Percentiles rank a stretch among this genome's conserved stretches.
These are phyloP conservation scores for Cyprinodon brontotheroides DNA, from an alignment of 2,113 vertebrate genomes.

Conservation along the genomic window DNA sequence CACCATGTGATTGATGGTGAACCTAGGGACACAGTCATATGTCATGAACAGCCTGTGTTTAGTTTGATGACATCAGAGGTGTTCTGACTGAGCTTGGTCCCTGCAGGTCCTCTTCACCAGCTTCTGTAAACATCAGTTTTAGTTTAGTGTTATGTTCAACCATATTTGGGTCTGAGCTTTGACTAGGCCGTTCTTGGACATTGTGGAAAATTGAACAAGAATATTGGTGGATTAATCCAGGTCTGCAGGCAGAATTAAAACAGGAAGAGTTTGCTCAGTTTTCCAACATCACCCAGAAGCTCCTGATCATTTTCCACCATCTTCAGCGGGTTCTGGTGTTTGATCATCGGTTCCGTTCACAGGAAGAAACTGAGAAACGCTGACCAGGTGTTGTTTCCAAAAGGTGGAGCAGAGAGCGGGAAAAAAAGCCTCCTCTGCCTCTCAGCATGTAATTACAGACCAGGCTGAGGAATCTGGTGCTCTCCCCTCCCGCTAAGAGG, in stretches of 20 bases:
- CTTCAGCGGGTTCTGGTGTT: not conserved
- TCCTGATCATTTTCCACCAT: not conserved
- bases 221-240: not conserved
- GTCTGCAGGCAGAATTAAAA: too few species aligned
- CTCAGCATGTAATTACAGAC: slow-evolving; percentile 41
- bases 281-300: not conserved
- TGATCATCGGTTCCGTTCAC: not conserved
- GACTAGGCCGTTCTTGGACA: not conserved
- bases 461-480: slow-evolving; percentile 41
- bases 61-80: too few species aligned
- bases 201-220: not conserved
- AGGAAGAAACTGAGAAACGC: not conserved
- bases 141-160: not conserved
- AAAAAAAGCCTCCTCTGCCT: not conserved
- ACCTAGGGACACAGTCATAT: too few species aligned
- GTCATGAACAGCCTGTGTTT: too few species aligned
- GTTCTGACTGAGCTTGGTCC: too few species aligned
- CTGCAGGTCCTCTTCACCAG: not conserved
- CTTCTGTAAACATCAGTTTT: not conserved
- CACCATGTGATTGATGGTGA: too few species aligned
- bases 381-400: not conserved
- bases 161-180: not conserved
- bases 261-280: too few species aligned
- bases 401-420: not conserved
- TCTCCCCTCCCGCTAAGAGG: slow-evolving; percentile 34